These are phyloP conservation scores for Phasia obesa DNA, from an alignment of 2,888 invertebrate genomes.

Conservation along the genomic window DNA sequence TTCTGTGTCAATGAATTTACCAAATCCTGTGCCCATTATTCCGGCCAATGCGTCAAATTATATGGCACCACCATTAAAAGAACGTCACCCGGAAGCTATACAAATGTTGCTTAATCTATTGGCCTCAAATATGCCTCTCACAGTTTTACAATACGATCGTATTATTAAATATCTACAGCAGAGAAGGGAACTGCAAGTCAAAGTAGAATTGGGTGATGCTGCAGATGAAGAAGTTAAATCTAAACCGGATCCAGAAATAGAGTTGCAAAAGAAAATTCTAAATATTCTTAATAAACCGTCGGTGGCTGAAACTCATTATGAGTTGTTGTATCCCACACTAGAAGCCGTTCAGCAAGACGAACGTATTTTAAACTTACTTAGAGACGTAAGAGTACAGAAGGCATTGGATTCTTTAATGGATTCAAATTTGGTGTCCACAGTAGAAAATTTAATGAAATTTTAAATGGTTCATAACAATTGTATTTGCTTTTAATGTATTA, in stretches of 20 bases:
- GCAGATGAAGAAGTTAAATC: conserved; percentile 76
- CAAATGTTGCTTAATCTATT: conserved; percentile 90
- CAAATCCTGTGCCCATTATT: conserved; percentile 74
- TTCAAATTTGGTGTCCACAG: conserved; percentile 77
- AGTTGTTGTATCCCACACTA: conserved; percentile 77
- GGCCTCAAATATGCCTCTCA: conserved; percentile 90
- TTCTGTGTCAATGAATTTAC: conserved; percentile 53
- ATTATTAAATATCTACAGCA: conserved; percentile 89
- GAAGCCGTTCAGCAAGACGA: conserved; percentile 78
- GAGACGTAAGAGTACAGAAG: conserved; percentile 90
- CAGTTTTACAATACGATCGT: conserved; percentile 90
- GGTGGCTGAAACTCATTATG: conserved; percentile 77
- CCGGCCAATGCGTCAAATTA: conserved; percentile 81
- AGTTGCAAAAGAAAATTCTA: conserved; percentile 82
- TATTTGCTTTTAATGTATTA: not conserved
- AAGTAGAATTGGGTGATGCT: conserved; percentile 89
- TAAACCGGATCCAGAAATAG: conserved; percentile 81
- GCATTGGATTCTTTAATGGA: conserved; percentile 88
- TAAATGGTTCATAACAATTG: conserved; percentile 34
- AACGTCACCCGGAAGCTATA: conserved; percentile 86
- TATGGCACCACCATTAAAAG: conserved; percentile 83
- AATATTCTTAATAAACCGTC: conserved; percentile 82
- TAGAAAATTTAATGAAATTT: conserved; percentile 77
- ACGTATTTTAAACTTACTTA: conserved; percentile 85
- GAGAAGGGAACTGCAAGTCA: conserved; percentile 88